phyloP scores from a whole-genome alignment of 1,140 invertebrate species.

The Neodiprion virginianus region DNA sequence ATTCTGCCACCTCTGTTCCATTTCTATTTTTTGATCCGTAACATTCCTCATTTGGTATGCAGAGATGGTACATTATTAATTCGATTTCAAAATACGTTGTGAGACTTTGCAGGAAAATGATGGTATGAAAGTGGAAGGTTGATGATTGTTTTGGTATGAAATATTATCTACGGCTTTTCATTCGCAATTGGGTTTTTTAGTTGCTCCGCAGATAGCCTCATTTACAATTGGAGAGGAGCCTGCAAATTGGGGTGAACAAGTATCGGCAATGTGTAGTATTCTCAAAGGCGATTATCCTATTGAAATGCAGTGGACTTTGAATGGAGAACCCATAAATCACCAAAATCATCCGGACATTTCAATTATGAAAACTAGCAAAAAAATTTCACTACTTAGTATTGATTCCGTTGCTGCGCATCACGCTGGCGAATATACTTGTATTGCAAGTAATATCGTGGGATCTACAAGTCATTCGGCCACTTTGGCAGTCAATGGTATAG shows the following conservation, averaged over 20 bases:
- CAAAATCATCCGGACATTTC: constrained; percentile 57
- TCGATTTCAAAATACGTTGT: background rate
- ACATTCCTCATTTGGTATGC: background rate
- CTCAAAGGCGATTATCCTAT: constrained; percentile 65
- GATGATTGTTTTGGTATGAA: background rate
- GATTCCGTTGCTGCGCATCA: constrained; percentile 65
- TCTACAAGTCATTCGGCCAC: constrained; percentile 64
- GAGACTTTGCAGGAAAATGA: no score
- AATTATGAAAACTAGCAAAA: constrained; percentile 62
- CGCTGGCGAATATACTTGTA: constrained; percentile 68
- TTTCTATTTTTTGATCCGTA: background rate
- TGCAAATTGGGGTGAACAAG: constrained; percentile 66
- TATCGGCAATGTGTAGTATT: constrained; percentile 67
- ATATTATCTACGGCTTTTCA: background rate
- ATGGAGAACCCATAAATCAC: constrained; percentile 49
- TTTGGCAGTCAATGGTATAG: constrained; percentile 69
- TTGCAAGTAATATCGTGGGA: constrained; percentile 64
- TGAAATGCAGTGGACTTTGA: constrained; percentile 60
- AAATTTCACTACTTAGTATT: constrained; percentile 63
- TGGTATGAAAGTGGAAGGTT: background rate
- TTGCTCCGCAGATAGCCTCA: constrained; percentile 68
- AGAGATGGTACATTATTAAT: background rate
- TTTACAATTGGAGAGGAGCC: constrained; percentile 69
- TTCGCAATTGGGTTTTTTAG: constrained; percentile 46
- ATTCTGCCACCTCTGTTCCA: background rate